Evolutionary conservation across 30 jellyfish, hydroid and myxozoan genomes (phyloP), one percentile per base, ranked within the genome.

Genomic region (Cassiopea xamachana): DNA sequence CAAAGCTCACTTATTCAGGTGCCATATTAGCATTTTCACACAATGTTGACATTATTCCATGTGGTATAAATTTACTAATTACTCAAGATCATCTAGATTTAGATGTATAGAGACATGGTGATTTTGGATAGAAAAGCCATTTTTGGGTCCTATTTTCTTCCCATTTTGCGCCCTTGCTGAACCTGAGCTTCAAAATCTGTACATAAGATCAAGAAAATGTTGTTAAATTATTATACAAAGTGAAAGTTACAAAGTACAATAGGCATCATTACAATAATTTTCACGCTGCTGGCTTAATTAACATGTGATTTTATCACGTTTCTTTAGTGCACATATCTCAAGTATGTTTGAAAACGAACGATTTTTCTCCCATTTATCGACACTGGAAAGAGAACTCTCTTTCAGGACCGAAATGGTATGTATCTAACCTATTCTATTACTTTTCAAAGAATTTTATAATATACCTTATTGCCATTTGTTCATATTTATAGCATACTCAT

Each of bases 321-420:
- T 12, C 62, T 76, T 15, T 73, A 94, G 99, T 50, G 93, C 94
- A 75, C 99, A 95, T 60, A 92, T 95, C 16, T 87, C 97, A 67
- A 80, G 83, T 68, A 91, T 95, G 98, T 95, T 95, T 87, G 99
- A 95, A 60, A 91, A 91, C 59, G 94, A 95, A 82, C 64, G 95
- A 49, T 91, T 89, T 85, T 95, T 95, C 91, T 95, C 99, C 7
- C 98, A 95, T 78, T 77, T 95, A 59, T 95, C 99, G 76, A 95
- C 99, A 59, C 92, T 95, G 77, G 99, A 95, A 81, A 82, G 99
- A 74, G 99, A 95, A 68, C 88, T 95, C 59, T 95, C 99, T 2
- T 95, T 95, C 84, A 78, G 99, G 44, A 95, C 99, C 9, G 99
- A 95, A 92, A 95, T 95, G 99, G 99, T 95, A 73, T 55, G 92